Conservation (phyloP, 2,113 vertebrate species). For the Chitala chitala region DNA sequence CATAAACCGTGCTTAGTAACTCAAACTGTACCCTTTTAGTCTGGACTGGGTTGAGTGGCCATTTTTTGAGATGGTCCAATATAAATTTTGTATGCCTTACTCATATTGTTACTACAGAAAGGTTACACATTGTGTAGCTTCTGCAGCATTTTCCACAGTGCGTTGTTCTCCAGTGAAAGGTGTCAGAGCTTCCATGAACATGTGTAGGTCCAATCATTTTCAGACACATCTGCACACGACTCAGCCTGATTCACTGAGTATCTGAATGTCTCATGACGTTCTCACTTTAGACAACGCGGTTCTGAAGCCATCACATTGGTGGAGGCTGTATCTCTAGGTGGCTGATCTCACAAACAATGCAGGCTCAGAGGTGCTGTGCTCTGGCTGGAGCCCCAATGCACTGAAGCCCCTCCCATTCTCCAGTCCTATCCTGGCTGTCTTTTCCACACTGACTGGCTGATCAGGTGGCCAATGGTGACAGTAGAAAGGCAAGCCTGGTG, state of each 20-base stretch:
- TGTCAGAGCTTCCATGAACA: neutral
- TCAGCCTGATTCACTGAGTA: no score
- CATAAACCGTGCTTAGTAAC: neutral
- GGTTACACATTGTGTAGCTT: no score
- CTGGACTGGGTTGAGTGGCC: neutral
- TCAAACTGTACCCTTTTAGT: neutral
- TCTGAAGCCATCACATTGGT: no score
- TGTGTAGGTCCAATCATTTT: no score
- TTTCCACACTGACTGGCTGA: constrained; percentile 51
- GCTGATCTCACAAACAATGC: neutral
- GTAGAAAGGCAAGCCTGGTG: neutral
- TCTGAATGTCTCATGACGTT: no score
- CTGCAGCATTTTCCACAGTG: neutral
- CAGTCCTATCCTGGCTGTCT: constrained; percentile 16
- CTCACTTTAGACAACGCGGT: no score
- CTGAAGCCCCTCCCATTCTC: neutral
- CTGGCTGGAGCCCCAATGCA: neutral
- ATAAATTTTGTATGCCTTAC: no score
- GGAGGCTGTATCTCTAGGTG: neutral
- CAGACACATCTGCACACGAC: neutral
- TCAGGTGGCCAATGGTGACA: constrained; percentile 42
- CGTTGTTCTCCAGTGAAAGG: neutral
- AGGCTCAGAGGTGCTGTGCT: neutral
- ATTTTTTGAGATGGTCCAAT: no score
- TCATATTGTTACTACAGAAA: no score